Evolutionary conservation across 30 jellyfish, hydroid and myxozoan genomes (phyloP), one percentile per base, ranked within the genome.

Genomic region (Catostylus mosaicus): DNA sequence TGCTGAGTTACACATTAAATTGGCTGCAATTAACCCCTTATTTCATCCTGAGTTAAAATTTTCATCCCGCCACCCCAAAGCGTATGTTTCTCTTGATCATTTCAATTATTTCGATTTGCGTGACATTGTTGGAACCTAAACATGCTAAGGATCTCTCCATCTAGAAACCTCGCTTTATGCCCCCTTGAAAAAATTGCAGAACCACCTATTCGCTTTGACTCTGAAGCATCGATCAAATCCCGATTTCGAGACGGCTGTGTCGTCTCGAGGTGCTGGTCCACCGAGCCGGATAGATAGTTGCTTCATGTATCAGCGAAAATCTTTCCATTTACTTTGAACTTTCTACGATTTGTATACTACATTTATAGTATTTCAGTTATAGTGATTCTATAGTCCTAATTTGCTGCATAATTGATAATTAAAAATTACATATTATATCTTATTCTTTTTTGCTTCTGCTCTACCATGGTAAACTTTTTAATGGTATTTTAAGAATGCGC

Each of bases 201-300:
- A n/a, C n/a, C 24, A 27, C 24, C 20, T 4, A 2, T 18, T 50
- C 63, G 63, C 20, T 4, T 8, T 50, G 20, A 4, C 6, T 27
- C 14, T 7, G 71, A 59, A 5, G 37, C 38, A 23, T 7, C 12
- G n/a, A 24, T 59, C 71, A 12, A 12, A 22, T 59, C 38, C 38
- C 2, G 16, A 1, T 18, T 26, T 59, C 24, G 71, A 59, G 71
- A 59, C 87, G 77, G 52, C 32, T 30, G 77, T 11, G 45, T 52
- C 87, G 87, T 76, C 66, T 61, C 87, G 3, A 10, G 87, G 77
- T 76, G 87, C 87, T 76, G 87, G 87, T 76, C 87, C 67, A 56
- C 87, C 87, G 26, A 59, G 87, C 77, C 77, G 67, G 77, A 59
- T 76, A 29, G 77, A 36, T 10, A 26, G 77, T 9, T 32, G 79